Evolutionary conservation across 2,888 invertebrate species (phyloP).

Genomic region (Heliconius aoede): DNA sequence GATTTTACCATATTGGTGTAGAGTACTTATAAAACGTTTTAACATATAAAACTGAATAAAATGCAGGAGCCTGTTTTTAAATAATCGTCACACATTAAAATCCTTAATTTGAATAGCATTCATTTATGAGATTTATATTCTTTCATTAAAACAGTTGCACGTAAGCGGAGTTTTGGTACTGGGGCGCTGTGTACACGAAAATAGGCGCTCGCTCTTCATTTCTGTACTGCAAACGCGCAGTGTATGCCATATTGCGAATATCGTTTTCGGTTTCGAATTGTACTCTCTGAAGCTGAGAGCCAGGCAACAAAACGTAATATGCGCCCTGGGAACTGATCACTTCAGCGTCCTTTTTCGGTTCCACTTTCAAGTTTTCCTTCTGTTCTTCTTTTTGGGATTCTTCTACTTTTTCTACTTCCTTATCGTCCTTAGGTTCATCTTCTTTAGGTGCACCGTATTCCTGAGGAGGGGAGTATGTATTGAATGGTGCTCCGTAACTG

Average conservation of each 20-base stretch:
- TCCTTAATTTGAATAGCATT: slow-evolving; percentile 31
- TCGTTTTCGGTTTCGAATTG: slow-evolving; percentile 83
- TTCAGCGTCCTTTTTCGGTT: slow-evolving; percentile 63
- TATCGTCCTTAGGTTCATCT: slow-evolving; percentile 42
- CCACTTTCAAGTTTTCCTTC: slow-evolving; percentile 47
- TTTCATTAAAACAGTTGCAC: slow-evolving; percentile 60
- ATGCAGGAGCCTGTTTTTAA: not conserved
- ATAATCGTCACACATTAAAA: slow-evolving; percentile 1
- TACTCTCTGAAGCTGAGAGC: slow-evolving; percentile 85
- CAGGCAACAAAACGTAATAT: slow-evolving; percentile 86
- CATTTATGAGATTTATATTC: slow-evolving; percentile 25
- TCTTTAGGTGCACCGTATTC: slow-evolving; percentile 64
- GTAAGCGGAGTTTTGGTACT: slow-evolving; percentile 66
- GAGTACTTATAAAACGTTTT: not conserved
- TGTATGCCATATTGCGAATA: slow-evolving; percentile 85
- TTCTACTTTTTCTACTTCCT: slow-evolving; percentile 46
- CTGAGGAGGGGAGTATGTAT: slow-evolving; percentile 67
- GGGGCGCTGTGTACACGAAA: slow-evolving; percentile 83
- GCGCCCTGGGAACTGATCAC: slow-evolving; percentile 78
- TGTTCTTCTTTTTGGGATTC: slow-evolving; percentile 47
- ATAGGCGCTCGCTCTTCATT: slow-evolving; percentile 85
- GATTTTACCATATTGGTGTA: not conserved
- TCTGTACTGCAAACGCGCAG: slow-evolving; percentile 85
- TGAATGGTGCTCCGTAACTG: slow-evolving; percentile 73
- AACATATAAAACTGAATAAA: not conserved